These are phyloP conservation scores for Antrozous pallidus DNA, from an alignment of 2,797 vertebrate genomes.

Conservation along the genomic window DNA sequence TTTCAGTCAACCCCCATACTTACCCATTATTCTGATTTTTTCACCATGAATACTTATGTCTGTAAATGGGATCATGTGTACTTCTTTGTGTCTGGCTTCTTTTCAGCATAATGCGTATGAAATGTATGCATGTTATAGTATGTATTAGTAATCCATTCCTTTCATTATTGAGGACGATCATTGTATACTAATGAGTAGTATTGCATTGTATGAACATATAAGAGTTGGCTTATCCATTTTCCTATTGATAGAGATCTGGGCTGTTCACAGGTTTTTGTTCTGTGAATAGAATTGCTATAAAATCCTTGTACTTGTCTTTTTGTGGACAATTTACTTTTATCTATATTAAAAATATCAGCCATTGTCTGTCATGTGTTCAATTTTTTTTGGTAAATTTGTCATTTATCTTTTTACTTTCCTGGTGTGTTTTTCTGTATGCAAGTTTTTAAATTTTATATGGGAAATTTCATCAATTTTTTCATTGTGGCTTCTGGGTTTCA, in stretches of 20 bases:
- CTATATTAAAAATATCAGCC: not conserved
- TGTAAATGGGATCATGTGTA: not conserved
- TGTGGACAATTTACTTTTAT: not conserved
- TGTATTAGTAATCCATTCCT: not conserved
- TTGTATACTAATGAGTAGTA: not conserved
- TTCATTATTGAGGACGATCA: not conserved
- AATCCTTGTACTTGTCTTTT: not conserved
- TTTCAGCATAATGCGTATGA: not conserved
- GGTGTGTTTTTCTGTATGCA: not conserved
- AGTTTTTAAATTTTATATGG: not conserved
- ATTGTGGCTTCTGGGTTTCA: not conserved
- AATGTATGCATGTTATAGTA: not conserved
- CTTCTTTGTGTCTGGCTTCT: not conserved
- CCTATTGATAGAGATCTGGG: not conserved
- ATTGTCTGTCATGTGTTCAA: not conserved
- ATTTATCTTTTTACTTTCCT: conserved; percentile 10
- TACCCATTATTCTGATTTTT: not conserved
- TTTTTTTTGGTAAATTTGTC: not conserved
- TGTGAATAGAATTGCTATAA: not conserved
- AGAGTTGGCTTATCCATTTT: not conserved
- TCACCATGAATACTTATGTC: not conserved
- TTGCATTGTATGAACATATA: not conserved
- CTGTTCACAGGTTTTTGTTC: not conserved
- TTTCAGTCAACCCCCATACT: not conserved
- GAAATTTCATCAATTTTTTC: not conserved